Conservation (phyloP, 1,140 invertebrate genomes). For the Drosophila ficusphila region DNA sequence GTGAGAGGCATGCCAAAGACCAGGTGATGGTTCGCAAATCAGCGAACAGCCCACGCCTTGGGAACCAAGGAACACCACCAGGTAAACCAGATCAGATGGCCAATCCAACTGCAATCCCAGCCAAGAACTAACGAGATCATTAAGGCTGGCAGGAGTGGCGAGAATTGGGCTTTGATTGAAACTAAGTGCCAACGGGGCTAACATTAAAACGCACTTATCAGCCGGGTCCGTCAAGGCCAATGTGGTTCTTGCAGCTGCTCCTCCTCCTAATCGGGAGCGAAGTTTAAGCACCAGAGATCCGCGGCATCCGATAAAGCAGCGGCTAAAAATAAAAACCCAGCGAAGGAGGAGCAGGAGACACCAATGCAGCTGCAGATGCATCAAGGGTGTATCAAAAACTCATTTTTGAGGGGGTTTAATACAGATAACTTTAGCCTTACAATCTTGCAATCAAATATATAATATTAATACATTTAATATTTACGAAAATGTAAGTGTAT, state of each 20-base stretch:
- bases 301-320: slow-evolving; percentile 27
- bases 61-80: not conserved
- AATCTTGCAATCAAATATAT: not conserved
- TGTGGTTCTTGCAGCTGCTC: slow-evolving; percentile 21
- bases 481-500: no score
- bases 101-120: slow-evolving; percentile 19
- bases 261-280: slow-evolving; percentile 54
- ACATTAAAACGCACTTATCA: slow-evolving; percentile 82
- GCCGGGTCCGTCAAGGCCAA: slow-evolving; percentile 31
- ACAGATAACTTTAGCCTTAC: no score
- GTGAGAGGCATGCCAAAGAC: slow-evolving; percentile 1
- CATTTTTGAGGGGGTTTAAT: not conserved
- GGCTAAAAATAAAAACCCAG: slow-evolving; percentile 55
- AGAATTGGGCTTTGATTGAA: slow-evolving; percentile 66
- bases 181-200: slow-evolving; percentile 37
- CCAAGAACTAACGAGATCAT: slow-evolving; percentile 60
- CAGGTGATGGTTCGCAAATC: slow-evolving; percentile 56
- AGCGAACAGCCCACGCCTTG: slow-evolving; percentile 13
- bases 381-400: not conserved
- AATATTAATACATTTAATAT: no score
- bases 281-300: slow-evolving; percentile 40
- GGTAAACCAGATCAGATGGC: not conserved
- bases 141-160: slow-evolving; percentile 48
- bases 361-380: slow-evolving; percentile 23
- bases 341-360: slow-evolving; percentile 19